These are phyloP conservation scores for Melanotaenia boesemani DNA, from an alignment of 2,797 vertebrate genomes.

Conservation along the genomic window DNA sequence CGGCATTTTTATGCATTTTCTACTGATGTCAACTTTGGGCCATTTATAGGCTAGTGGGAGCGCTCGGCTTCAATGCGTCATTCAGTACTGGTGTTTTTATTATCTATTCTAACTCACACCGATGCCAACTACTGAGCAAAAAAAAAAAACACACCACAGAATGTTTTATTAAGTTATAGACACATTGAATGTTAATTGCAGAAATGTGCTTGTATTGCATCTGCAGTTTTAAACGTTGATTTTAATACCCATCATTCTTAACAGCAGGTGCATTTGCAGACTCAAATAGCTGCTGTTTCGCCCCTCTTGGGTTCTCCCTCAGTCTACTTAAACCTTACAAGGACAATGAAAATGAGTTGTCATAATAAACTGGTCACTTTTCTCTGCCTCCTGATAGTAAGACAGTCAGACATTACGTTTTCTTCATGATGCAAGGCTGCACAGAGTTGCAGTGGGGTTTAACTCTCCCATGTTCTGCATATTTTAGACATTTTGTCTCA, in stretches of 20 bases:
- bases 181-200: neutral
- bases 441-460: conserved; percentile 15
- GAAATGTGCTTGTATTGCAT: neutral
- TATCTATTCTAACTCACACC: conserved; percentile 9
- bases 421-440: neutral
- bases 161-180: neutral
- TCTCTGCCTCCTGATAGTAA: conserved; percentile 10
- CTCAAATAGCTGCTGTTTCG: conserved; percentile 26
- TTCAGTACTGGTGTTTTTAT: conserved; percentile 50
- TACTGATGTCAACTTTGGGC: conserved; percentile 36
- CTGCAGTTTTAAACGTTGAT: conserved; percentile 3
- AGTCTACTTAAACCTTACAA: conserved; percentile 38
- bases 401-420: neutral
- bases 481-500: conserved; percentile 13
- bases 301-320: conserved; percentile 20
- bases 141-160: neutral
- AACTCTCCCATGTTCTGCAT: conserved; percentile 7
- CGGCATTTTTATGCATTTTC: conserved; percentile 3
- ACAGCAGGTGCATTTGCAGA: conserved; percentile 55
- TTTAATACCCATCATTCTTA: conserved; percentile 10
- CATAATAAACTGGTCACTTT: conserved; percentile 16
- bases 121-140: conserved; percentile 8
- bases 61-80: conserved; percentile 77
- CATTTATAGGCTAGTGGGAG: conserved; percentile 11
- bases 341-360: conserved; percentile 40